These are phyloP conservation scores for Mirza zaza DNA, from an alignment of 2,113 vertebrate species.

Conservation along the genomic window DNA sequence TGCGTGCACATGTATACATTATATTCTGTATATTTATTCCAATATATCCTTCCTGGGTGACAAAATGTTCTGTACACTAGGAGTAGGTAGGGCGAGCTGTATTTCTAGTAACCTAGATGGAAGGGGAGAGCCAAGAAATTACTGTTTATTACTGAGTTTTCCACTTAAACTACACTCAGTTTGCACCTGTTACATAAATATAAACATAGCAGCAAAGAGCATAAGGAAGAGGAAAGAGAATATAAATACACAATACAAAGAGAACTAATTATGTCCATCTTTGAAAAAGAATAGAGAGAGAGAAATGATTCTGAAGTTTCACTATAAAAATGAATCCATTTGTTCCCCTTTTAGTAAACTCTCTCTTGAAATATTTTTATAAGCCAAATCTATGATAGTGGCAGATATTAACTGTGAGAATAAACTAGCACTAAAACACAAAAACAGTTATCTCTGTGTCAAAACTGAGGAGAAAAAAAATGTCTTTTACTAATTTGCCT, in stretches of 20 bases:
- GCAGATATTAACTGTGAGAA: conserved; percentile 32
- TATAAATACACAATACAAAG: conserved; percentile 5
- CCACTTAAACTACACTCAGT: conserved; percentile 42
- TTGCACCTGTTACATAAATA: conserved; percentile 57
- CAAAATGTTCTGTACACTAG: neutral
- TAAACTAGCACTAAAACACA: conserved; percentile 41
- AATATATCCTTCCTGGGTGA: neutral
- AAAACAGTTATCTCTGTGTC: neutral
- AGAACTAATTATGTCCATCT: conserved; percentile 40
- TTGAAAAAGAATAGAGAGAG: conserved; percentile 13
- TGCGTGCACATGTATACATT: neutral
- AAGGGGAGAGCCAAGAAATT: conserved; percentile 41
- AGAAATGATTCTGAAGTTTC: conserved; percentile 55
- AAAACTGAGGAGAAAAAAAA: neutral
- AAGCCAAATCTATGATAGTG: neutral
- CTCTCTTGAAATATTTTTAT: conserved; percentile 19
- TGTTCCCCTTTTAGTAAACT: conserved; percentile 37
- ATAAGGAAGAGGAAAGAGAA: conserved; percentile 23
- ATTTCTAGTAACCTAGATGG: conserved; percentile 7
- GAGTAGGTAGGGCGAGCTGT: neutral
- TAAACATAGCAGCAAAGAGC: conserved; percentile 39
- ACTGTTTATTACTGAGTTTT: conserved; percentile 33
- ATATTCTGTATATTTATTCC: neutral
- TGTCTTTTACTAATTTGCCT: conserved; percentile 42
- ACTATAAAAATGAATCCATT: conserved; percentile 57